Conservation (phyloP, 2,888 invertebrate genomes). For the Nasonia oneida region DNA sequence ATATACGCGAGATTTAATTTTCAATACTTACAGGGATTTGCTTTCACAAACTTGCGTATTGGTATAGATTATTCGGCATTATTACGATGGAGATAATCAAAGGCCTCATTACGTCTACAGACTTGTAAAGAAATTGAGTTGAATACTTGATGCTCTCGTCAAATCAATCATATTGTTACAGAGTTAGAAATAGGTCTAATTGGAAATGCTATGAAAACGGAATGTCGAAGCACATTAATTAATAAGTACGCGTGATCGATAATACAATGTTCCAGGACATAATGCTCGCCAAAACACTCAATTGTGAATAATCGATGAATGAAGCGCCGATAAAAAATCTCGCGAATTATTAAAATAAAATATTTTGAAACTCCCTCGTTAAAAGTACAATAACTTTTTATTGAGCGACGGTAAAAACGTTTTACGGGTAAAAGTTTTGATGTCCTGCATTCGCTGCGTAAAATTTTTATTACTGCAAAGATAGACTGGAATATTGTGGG, state of each 20-base stretch:
- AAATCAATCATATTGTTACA: neutral
- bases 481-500: neutral
- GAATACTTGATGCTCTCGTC: neutral
- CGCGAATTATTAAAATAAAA: neutral
- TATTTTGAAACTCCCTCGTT: neutral
- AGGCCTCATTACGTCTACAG: neutral
- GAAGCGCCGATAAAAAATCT: neutral
- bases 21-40: too few species aligned
- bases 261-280: neutral
- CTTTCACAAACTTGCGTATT: neutral
- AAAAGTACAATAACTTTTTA: slow-evolving; percentile 1
- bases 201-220: neutral
- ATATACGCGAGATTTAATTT: too few species aligned
- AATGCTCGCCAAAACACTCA: neutral
- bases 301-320: neutral
- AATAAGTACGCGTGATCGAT: neutral
- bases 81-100: neutral
- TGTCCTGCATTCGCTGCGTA: neutral
- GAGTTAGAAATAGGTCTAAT: neutral
- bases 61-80: neutral
- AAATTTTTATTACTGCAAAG: neutral
- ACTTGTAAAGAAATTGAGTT: neutral
- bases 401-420: neutral
- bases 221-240: neutral
- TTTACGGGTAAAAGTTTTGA: neutral